Evolutionary conservation across 1,140 invertebrate species (phyloP), one percentile per base, ranked within the genome.

Genomic region (Antheraea pernyi): DNA sequence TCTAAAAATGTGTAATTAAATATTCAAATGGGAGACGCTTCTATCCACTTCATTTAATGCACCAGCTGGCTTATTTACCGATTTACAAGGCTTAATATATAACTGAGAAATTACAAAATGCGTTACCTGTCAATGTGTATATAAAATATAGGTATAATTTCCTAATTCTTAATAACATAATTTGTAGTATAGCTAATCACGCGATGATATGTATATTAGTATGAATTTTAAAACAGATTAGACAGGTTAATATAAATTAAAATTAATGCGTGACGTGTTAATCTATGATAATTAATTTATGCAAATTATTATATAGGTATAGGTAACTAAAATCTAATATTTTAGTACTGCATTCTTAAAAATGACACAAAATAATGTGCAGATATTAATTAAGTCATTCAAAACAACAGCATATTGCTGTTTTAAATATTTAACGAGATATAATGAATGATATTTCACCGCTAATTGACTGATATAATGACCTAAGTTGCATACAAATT

Each of bases 371-470:
- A 46, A 37, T 2, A 46, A 39, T 46, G 30, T 13, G 42, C 64
- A 13, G 67, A 66, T 65, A 63, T 53, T 64, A 75, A 84, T 80
- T 73, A 77, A 81, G 77, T 67, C 73, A 78, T 80, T 72, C 59
- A 71, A 72, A 64, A 68, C 36, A 68, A 71, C 48, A 76, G 58
- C 13, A n/a, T 65, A 72, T 74, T 72, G 74, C 83, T 82, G 76
- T 86, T 89, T 91, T 88, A 84, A 90, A 90, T 89, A 89, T 88
- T 71, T 89, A 90, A 91, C 82, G 88, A 91, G 89, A 66, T 70
- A 72, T 91, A 88, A 91, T 90, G 83, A 85, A 77, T 79, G 73
- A 82, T 90, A 89, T 84, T 88, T 90, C 79, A 86, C 76, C 39
- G 70, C 69, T 83, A 82, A 89, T 85, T 81, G 77, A 71, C 30